Base-by-base conservation (phyloP, 2,888 invertebrate genomes). In the Ophion ventricosus region DNA sequence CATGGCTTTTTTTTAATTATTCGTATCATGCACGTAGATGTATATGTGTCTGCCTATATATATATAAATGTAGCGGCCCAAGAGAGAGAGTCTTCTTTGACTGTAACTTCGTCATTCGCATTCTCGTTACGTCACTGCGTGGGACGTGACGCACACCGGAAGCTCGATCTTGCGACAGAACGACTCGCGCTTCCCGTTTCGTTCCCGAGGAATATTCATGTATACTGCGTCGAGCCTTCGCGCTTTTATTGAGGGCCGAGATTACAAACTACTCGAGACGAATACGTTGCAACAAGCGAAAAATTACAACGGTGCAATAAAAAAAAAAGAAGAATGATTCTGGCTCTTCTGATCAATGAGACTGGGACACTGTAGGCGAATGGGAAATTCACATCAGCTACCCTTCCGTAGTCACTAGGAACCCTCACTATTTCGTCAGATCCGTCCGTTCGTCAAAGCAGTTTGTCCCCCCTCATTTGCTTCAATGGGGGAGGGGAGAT, bases 121-220 rank as follows among this genome's bases (percentile, higher is more conserved):
- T 76, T 84, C 72, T 82, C 82, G 73, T 85, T 85, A 76, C 80
- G 82, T 77, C 85, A 82, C 69, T 75, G 80, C 72, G 82, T 80
- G 79, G 81, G 80, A 85, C 75, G 82, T 85, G 79, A 82, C 82
- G 76, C 85, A 82, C 80, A 80, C 82, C 79, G 82, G 79, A 82
- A 85, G 82, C 80, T 77, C 79, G 63, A 74, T 80, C 76, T 85
- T 82, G 70, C 85, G 76, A 77, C 80, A 82, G 61, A 76, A 17
- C 73, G 81, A 77, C 54, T 56, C 66, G 63, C 77, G 84, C 72
- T 77, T 82, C 73, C 73, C 82, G 72, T 77, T 79, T 80, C 63
- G 29, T 54, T 56, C 25, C 76, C 73, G 57, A 57, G 63, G 17
- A 73, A 77, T 49, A 49, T 17, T 49, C 49, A 49, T 49, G 49